Percentiles rank a stretch among this genome's conserved stretches.
Evolutionary conservation across 1,140 invertebrate genomes (phyloP).

Genomic region (Epicauta chinensis): DNA sequence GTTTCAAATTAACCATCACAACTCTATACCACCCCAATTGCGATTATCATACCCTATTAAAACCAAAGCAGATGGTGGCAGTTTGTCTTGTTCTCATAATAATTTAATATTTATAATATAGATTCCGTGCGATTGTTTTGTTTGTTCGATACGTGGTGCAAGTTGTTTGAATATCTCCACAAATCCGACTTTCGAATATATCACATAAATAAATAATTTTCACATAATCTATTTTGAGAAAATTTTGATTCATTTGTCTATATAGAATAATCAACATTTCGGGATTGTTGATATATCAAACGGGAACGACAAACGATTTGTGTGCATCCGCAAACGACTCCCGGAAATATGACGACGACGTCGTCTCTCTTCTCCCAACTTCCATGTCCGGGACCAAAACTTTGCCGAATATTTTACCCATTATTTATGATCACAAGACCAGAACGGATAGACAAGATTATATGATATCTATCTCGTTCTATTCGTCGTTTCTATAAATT

Average conservation of each 20-base stretch:
- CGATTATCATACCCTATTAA: no score
- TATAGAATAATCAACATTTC: no score
- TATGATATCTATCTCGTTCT: background rate
- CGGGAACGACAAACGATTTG: conserved; percentile 9
- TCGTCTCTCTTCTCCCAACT: conserved; percentile 14
- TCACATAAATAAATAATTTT: no score
- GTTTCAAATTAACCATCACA: no score
- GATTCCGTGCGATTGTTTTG: conserved; percentile 12
- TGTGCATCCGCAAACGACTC: conserved; percentile 17
- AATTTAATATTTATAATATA: conserved; percentile 25
- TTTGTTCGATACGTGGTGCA: conserved; percentile 26
- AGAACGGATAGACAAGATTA: conserved; percentile 23
- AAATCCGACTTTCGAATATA: background rate
- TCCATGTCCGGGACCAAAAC: conserved; percentile 27
- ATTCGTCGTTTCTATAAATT: background rate
- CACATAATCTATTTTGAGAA: no score
- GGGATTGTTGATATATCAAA: no score
- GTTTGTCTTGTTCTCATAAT: conserved; percentile 24
- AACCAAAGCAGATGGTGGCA: conserved; percentile 13
- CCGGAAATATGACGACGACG: conserved; percentile 32
- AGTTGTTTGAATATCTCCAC: conserved; percentile 20
- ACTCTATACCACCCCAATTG: no score
- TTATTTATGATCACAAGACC: conserved; percentile 28
- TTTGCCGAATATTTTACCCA: conserved; percentile 31
- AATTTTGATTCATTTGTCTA: no score